A percentile compares a stretch with the other conserved stretches of the same genome.
These are phyloP conservation scores for Pollachius pollachius DNA, from an alignment of 2,113 vertebrate species.

Conservation along the genomic window DNA sequence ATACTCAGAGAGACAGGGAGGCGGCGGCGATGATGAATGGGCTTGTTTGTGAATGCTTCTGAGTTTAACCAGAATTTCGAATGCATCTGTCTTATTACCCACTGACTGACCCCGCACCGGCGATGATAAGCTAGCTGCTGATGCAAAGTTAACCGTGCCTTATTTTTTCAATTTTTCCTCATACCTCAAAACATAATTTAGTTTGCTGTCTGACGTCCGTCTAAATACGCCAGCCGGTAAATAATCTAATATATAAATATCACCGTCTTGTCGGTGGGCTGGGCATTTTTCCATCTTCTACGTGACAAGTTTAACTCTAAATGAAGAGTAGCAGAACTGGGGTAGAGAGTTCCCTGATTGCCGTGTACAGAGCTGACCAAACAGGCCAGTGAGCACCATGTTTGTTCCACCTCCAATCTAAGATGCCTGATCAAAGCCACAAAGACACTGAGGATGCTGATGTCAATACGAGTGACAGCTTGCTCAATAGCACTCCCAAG, in stretches of 20 bases:
- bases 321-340: too few relatives aligned
- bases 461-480: too few relatives aligned
- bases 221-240: constrained; percentile 32
- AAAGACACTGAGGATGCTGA: too few relatives aligned
- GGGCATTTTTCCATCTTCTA: constrained; percentile 40
- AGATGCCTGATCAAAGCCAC: too few relatives aligned
- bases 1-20: constrained; percentile 48
- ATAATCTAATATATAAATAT: constrained; percentile 19
- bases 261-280: constrained; percentile 23
- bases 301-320: constrained; percentile 27
- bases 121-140: constrained; percentile 22
- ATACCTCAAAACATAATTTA: constrained; percentile 43
- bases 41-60: constrained; percentile 47
- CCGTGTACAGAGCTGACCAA: too few relatives aligned
- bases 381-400: too few relatives aligned
- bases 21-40: constrained; percentile 61
- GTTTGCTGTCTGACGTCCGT: constrained; percentile 46
- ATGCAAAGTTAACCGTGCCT: constrained; percentile 51
- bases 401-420: too few relatives aligned
- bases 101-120: background rate
- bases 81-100: constrained; percentile 28
- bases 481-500: too few relatives aligned
- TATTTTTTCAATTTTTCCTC: constrained; percentile 18
- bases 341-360: too few relatives aligned
- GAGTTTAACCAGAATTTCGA: constrained; percentile 35